Evolutionary conservation across 1,140 invertebrate species (phyloP).

Genomic region (Drosophila ficusphila): DNA sequence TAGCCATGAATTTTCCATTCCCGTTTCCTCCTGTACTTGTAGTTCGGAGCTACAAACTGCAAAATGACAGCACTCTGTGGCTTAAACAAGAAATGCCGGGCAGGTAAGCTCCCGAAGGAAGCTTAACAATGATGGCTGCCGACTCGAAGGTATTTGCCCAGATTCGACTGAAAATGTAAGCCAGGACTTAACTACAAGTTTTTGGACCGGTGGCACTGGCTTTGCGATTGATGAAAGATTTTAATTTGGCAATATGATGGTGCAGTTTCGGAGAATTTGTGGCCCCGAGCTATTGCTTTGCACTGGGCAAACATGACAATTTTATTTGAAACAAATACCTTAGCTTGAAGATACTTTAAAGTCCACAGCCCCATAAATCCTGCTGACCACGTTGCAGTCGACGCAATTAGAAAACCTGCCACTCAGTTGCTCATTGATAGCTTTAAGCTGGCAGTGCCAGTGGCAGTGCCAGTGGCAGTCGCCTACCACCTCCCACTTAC

Average conservation of each 20-base stretch:
- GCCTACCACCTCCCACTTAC: background rate
- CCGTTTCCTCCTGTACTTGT: slow-evolving; percentile 17
- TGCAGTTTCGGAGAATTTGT: slow-evolving; percentile 4
- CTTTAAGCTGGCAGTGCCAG: slow-evolving; percentile 51
- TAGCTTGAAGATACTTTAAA: background rate
- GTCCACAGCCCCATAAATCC: slow-evolving; percentile 29
- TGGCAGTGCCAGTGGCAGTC: slow-evolving; percentile 21
- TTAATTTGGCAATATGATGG: slow-evolving; percentile 16
- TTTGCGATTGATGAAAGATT: slow-evolving; percentile 8
- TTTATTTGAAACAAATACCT: background rate
- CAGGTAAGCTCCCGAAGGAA: slow-evolving; percentile 18
- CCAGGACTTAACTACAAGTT: slow-evolving; percentile 3
- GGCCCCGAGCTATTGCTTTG: background rate
- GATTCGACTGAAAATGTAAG: slow-evolving; percentile 1
- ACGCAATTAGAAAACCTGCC: slow-evolving; percentile 53
- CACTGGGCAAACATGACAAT: background rate
- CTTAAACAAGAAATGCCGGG: slow-evolving; percentile 25
- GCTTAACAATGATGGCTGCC: slow-evolving; percentile 27
- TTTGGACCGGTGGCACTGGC: slow-evolving; percentile 4
- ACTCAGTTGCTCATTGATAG: slow-evolving; percentile 61
- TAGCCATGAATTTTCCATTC: slow-evolving; percentile 22
- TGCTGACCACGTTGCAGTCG: slow-evolving; percentile 16
- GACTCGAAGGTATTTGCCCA: slow-evolving; percentile 11
- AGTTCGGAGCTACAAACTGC: slow-evolving; percentile 10
- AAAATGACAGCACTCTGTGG: slow-evolving; percentile 34